Evolutionary conservation across 2,797 vertebrate species (phyloP).

Genomic region (Alca torda): DNA sequence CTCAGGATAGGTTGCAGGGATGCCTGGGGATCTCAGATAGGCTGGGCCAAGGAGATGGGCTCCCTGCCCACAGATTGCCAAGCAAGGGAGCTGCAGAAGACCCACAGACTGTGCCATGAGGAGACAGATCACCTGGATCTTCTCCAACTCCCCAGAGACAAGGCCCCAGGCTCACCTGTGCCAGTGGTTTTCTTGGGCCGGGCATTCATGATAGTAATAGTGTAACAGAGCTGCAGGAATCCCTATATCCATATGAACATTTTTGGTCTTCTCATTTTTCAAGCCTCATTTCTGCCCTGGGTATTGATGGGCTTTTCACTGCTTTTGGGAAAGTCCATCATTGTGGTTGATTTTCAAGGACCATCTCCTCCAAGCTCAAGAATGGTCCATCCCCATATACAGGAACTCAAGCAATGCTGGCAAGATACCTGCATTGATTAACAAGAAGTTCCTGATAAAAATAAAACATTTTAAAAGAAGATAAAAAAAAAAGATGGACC

Average conservation of each 20-base stretch:
- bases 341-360: slow-evolving; percentile 43
- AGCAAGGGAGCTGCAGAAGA: neutral
- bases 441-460: neutral
- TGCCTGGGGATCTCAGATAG: neutral
- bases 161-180: neutral
- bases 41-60: neutral
- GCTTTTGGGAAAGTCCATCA: slow-evolving; percentile 87
- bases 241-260: slow-evolving; percentile 90
- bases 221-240: slow-evolving; percentile 89
- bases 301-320: slow-evolving; percentile 90
- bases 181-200: slow-evolving; percentile 86
- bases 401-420: neutral
- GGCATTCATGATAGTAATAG: slow-evolving; percentile 87
- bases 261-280: slow-evolving; percentile 89
- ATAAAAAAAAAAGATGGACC: neutral
- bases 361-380: neutral
- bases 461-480: neutral
- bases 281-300: slow-evolving; percentile 88
- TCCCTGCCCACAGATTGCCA: neutral
- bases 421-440: neutral
- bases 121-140: neutral
- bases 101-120: neutral
- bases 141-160: neutral
- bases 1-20: neutral
- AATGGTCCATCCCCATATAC: neutral